Base-by-base conservation (phyloP, 2,113 vertebrate species). In the Opisthocomus hoazin region DNA sequence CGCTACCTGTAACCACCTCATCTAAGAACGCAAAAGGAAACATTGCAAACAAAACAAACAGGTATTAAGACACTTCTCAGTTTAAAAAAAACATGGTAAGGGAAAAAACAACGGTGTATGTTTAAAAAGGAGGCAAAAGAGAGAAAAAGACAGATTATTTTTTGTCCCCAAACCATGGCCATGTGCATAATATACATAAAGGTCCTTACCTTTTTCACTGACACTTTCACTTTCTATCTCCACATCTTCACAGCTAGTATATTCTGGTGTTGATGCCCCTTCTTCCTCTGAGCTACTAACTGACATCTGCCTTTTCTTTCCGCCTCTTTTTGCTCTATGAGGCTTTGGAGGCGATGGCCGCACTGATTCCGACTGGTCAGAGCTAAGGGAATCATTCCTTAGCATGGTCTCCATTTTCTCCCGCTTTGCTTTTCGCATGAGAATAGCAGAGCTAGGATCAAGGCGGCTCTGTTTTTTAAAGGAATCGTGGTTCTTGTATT, bases 211-310 rank as follows among this genome's bases (percentile, higher is more conserved):
- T 98, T 99, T 99, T 98, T 99, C 99, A 96, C 99, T 99, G 96
- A 99, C 98, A 97, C 98, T 98, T 98, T 98, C 98, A 96, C 99
- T 99, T 98, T 99, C 99, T 96, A 99, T 99, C 98, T 99, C 99
- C 97, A 99, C 98, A 97, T 99, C 99, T 98, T 99, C 99, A 97
- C 99, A 99, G 98, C 99, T 99, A 97, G 99, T 99, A 98, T 99
- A 99, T 98, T 99, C 99, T 37, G 99, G 99, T 90, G 99, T 99
- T 91, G 99, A 99, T 96, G 99, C 99, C 89, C 99, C 99, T 98
- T 99, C 99, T 97, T 99, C 99, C 97, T 99, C 99, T 51, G 99
- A 99, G 98, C 99, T 99, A 98, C 99, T 99, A 98, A 99, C 99
- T 84, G 99, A 99, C 99, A 99, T 99, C 98, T 99, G 99, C 96